These are phyloP conservation scores for Agrypnia vestita DNA, from an alignment of 1,140 invertebrate species.

Conservation along the genomic window DNA sequence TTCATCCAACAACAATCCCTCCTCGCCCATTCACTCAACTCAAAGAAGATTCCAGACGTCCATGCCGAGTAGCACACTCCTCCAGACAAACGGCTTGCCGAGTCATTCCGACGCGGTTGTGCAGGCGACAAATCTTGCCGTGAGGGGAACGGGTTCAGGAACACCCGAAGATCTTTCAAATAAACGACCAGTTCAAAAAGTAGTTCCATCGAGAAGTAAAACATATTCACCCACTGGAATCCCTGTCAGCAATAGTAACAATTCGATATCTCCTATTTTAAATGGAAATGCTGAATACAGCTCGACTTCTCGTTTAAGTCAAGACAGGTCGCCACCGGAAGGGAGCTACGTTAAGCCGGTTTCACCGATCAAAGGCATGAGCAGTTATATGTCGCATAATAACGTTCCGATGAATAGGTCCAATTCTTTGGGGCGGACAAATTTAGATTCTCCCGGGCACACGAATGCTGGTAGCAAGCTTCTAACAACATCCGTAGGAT, in stretches of 20 bases:
- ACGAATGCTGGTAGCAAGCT: constrained; percentile 69
- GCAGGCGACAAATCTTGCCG: too few species aligned
- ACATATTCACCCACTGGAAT: constrained; percentile 66
- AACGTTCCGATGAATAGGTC: constrained; percentile 69
- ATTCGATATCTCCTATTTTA: constrained; percentile 44
- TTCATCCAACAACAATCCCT: constrained; percentile 31
- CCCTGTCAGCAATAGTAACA: constrained; percentile 58
- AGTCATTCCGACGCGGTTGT: constrained; percentile 56
- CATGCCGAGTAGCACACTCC: constrained; percentile 64
- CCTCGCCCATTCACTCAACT: neutral
- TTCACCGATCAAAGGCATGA: constrained; percentile 79
- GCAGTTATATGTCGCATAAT: constrained; percentile 72
- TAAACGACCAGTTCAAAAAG: constrained; percentile 75
- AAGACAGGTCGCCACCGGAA: constrained; percentile 64
- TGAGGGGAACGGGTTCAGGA: constrained; percentile 49
- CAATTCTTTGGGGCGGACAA: constrained; percentile 65
- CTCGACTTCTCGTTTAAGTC: constrained; percentile 17
- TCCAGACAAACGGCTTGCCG: constrained; percentile 53
- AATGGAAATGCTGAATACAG: constrained; percentile 55
- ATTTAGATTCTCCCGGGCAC: constrained; percentile 66
- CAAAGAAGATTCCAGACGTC: constrained; percentile 60
- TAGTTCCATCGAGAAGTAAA: constrained; percentile 74
- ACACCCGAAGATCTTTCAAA: constrained; percentile 45
- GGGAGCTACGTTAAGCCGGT: constrained; percentile 81
- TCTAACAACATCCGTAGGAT: constrained; percentile 74